A percentile compares a stretch with the other conserved stretches of the same genome.
Evolutionary conservation across 2,888 invertebrate species (phyloP).

Genomic region (Orthonychiurus folsomi): DNA sequence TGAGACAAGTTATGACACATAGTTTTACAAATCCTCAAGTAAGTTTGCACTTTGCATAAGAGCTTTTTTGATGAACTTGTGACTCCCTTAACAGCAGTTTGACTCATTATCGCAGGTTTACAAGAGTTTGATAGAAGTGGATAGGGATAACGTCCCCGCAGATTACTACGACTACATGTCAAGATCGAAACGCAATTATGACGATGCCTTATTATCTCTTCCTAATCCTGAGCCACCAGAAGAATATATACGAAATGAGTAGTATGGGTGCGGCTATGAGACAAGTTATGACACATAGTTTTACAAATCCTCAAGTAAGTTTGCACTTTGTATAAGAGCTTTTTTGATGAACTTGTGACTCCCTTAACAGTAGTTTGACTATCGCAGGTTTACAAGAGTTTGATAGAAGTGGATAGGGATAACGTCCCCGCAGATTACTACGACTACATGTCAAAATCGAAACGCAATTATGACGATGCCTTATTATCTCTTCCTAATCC

Average conservation of each 20-base stretch:
- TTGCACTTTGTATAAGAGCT: no score
- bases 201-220: conserved; percentile 68
- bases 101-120: no score
- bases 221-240: conserved; percentile 64
- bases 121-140: conserved; percentile 49
- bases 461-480: conserved; percentile 68
- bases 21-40: conserved; percentile 80
- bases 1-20: conserved; percentile 85
- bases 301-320: conserved; percentile 76
- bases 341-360: no score
- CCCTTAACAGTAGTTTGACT: no score
- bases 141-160: conserved; percentile 21
- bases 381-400: conserved; percentile 64
- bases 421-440: conserved; percentile 59
- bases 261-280: conserved; percentile 96
- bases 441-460: conserved; percentile 62
- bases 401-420: conserved; percentile 42
- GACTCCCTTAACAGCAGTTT: no score
- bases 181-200: conserved; percentile 65
- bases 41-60: conserved; percentile 33
- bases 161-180: conserved; percentile 63
- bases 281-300: conserved; percentile 78
- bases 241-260: conserved; percentile 80
- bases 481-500: conserved; percentile 68
- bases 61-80: no score